Base-by-base conservation (phyloP, 2,888 invertebrate species). In the Embidobia sp. region DNA sequence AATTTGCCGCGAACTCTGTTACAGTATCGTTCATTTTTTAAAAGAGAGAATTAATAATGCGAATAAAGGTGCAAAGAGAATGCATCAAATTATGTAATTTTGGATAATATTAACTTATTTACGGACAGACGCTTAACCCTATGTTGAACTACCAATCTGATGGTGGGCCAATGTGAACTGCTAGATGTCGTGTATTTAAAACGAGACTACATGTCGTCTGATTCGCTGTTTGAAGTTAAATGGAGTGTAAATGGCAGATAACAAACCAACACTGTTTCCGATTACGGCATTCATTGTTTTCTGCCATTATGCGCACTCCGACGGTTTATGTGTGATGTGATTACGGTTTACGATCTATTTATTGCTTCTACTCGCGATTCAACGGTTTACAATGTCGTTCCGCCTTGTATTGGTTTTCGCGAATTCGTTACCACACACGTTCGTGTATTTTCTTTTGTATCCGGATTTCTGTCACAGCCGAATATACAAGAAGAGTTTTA, bases 171-270 rank as follows among this genome's bases (percentile, higher is more conserved):
- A 57, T 63, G 33, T 76, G 37, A 57, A 11, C 51, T 75, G 53
- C 53, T 63, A 85, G 85, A 53, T 85, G 85, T 85, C 82, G 82
- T 84, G 87, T 87, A 88, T 88, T 88, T 88, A 87, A 88, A 88
- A 88, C 84, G 84, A 84, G 83, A 85, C 83, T 86, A 84, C 84
- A 85, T 83, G 83, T 84, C 84, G 85, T 82, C 85, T 84, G 89
- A 88, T 88, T 88, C 87, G 85, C 86, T 82, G 88, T 88, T 89
- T 89, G 85, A 88, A 89, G 88, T 89, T 89, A 88, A 89, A 89
- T 89, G 89, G 89, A 86, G 88, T 89, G 89, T 87, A 86, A 89
- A 89, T 88, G 88, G 87, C 89, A 89, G 89, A 89, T 89, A 89
- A 89, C 89, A 87, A 89, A 88, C 88, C 89, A 86, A 88, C 86